A percentile compares a stretch with the other conserved stretches of the same genome.
These are phyloP conservation scores for Synanthedon formicaeformis DNA, from an alignment of 2,888 invertebrate genomes.

Conservation along the genomic window DNA sequence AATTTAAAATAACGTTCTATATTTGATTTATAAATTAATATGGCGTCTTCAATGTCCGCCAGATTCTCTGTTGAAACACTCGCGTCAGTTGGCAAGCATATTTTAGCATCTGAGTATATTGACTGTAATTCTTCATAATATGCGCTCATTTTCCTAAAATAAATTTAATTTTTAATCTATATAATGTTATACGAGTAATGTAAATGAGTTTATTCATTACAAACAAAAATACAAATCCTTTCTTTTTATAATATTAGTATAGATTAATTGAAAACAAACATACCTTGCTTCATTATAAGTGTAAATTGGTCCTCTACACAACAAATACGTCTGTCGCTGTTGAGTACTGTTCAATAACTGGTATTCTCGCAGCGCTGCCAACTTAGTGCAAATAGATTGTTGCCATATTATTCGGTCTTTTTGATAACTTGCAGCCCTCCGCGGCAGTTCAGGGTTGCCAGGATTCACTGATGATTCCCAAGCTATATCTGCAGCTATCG, in stretches of 20 bases:
- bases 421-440: conserved; percentile 29
- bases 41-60: conserved; percentile 30
- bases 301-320: conserved; percentile 75
- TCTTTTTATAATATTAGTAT: too few relatives aligned
- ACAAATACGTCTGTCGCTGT: conserved; percentile 65
- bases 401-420: conserved; percentile 38
- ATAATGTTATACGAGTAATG: too few relatives aligned
- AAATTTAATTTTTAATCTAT: not conserved
- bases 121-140: conserved; percentile 66
- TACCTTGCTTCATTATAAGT: conserved; percentile 68
- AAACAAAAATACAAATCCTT: too few relatives aligned
- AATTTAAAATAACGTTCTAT: conserved; percentile 14
- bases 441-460: conserved; percentile 22
- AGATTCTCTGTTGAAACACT: conserved; percentile 17
- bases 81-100: conserved; percentile 56
- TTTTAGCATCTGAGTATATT: conserved; percentile 69
- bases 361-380: conserved; percentile 22
- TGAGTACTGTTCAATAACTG: conserved; percentile 41
- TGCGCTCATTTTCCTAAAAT: conserved; percentile 49
- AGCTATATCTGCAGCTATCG: conserved; percentile 38
- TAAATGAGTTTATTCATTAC: not conserved
- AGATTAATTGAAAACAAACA: not conserved
- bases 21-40: conserved; percentile 26
- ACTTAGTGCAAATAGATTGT: conserved; percentile 25
- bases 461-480: conserved; percentile 49